phyloP scores from a whole-genome alignment of 2,797 vertebrate species.

The Danio choprae region DNA sequence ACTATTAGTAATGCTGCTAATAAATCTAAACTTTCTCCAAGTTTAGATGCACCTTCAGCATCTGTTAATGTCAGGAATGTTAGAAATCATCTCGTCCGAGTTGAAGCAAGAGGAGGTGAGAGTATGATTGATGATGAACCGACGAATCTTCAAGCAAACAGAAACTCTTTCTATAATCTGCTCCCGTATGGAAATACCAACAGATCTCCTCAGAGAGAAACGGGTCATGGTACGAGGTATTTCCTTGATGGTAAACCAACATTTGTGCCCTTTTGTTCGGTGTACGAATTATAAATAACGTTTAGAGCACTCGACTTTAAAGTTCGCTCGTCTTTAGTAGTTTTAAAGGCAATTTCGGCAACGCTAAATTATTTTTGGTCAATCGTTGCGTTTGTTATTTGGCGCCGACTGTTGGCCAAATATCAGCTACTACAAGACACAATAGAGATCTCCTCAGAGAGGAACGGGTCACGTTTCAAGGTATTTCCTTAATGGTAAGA shows the following conservation, averaged over 20 bases:
- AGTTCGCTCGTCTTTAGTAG: no score
- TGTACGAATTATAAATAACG: not conserved
- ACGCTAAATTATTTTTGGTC: no score
- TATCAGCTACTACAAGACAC: not conserved
- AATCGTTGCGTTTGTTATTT: not conserved
- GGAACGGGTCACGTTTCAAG: slow-evolving; percentile 73
- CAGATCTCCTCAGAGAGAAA: slow-evolving; percentile 61
- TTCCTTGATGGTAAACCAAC: slow-evolving; percentile 78
- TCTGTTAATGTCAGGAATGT: not conserved
- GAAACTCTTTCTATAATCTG: slow-evolving; percentile 76
- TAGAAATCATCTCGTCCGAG: not conserved
- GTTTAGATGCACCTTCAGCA: not conserved
- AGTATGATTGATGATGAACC: slow-evolving; percentile 62
- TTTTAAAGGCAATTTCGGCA: no score
- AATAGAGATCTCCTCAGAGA: slow-evolving; percentile 56
- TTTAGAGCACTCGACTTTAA: not conserved
- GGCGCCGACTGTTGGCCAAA: not conserved
- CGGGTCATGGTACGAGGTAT: slow-evolving; percentile 75
- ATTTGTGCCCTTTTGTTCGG: not conserved
- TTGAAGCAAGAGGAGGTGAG: slow-evolving; percentile 25
- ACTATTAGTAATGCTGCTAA: not conserved
- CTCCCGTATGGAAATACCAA: slow-evolving; percentile 68
- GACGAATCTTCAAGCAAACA: slow-evolving; percentile 65
- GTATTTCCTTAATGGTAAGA: slow-evolving; percentile 79
- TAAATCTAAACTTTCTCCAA: not conserved